Evolutionary conservation across 2,888 invertebrate genomes (phyloP).

Genomic region (Cheilosia variabilis): DNA sequence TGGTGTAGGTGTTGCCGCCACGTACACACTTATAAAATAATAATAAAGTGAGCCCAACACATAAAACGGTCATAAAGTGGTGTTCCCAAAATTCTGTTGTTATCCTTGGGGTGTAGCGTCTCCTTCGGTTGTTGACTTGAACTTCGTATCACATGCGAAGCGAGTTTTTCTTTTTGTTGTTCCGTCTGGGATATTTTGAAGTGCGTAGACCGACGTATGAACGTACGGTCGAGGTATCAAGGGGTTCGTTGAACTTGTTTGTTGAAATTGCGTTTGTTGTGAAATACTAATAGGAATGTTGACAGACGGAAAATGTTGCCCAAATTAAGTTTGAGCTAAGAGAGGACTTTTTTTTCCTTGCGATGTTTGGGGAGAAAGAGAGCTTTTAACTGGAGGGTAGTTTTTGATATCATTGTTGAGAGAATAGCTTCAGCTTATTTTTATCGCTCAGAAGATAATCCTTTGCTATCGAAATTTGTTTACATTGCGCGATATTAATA

Average conservation of each 20-base stretch:
- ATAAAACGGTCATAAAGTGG: constrained; percentile 24
- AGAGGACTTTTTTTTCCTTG: background rate
- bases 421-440: too few relatives aligned
- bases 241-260: constrained; percentile 58
- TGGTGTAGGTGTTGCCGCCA: constrained; percentile 3
- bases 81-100: constrained; percentile 37
- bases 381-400: too few relatives aligned
- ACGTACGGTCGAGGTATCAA: too few relatives aligned
- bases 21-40: constrained; percentile 33
- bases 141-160: constrained; percentile 34
- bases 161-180: constrained; percentile 50
- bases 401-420: too few relatives aligned
- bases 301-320: constrained; percentile 66
- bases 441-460: too few relatives aligned
- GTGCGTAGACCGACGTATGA: constrained; percentile 51
- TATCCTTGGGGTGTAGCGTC: constrained; percentile 36
- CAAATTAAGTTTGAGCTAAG: constrained; percentile 5
- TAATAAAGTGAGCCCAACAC: constrained; percentile 34
- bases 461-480: too few relatives aligned
- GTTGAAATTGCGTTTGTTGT: constrained; percentile 9
- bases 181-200: constrained; percentile 56
- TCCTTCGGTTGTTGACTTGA: constrained; percentile 54
- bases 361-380: background rate
- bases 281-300: constrained; percentile 39
- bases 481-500: too few relatives aligned